Evolutionary conservation across 2,113 vertebrate genomes (phyloP), one percentile per base, ranked within the genome.

Genomic region (Leucopsar rothschildi): DNA sequence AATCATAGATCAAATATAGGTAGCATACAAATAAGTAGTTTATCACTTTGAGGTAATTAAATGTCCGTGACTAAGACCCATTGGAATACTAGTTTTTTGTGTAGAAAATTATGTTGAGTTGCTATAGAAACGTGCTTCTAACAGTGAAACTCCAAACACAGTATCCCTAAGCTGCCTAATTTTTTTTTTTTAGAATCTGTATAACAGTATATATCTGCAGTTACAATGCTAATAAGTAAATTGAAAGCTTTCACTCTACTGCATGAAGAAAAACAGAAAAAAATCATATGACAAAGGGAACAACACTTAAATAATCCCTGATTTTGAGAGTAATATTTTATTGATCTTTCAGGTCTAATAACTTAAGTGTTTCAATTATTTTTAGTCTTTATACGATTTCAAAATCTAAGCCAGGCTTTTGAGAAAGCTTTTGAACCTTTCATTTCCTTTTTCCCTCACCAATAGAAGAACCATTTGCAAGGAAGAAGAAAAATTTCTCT

Each of bases 311-410:
- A 13, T 90, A 60, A 47, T 57, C 11, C 37, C n/a, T 42, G 7
- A 52, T 37, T 44, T 42, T 57, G n/a, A 61, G 29, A 45, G 15
- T 59, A 87, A 27, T 29, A 10, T 42, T 91, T 61, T 45, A 66
- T 21, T 71, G 17, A 40, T 71, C 7, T 83, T 90, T 73, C 15
- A 35, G 11, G 31, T 81, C 15, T 81, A 50, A 20, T 27, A 70
- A 57, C 28, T 40, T 66, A 12, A 5, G 3, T 53, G 2, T 52
- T 59, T 10, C 29, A 59, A 8, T 0, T 1, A 14, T 64, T 85
- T 77, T 88, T 55, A 37, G 21, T 56, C 8, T 25, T 19, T 21
- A 20, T 18, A 40, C 2, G 18, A 73, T 73, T 83, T 66, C 37
- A 86, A 79, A 60, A 84, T 61, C 17, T 82, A 75, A 70, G n/a